Evolutionary conservation across 1,140 invertebrate species (phyloP), one percentile per base, ranked within the genome.

Genomic region (Nymphalis io): DNA sequence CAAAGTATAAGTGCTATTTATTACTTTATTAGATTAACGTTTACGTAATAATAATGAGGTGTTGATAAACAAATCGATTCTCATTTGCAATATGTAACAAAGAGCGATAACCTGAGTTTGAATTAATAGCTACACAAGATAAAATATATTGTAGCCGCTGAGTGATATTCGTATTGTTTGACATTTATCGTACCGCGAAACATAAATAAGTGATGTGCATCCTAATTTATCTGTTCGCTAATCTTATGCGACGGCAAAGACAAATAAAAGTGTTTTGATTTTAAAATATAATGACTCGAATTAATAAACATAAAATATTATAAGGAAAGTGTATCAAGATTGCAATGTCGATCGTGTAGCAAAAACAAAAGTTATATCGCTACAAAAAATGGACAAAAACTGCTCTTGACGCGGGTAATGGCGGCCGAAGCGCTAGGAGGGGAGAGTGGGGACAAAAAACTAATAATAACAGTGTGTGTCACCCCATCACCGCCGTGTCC

Each of bases 381-480:
- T 61, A 81, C 74, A 85, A 83, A 85, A 88, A 83, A 79, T 70
- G 60, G 64, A 86, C 79, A 88, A 88, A 87, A 90, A 85, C 74
- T 84, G 80, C 68, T 77, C 76, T 76, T 83, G 81, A 80, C 78
- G 79, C 81, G 78, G 76, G 75, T 80, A 85, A 89, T 89, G 87
- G 87, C 85, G 81, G 82, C 82, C 72, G 76, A 68, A 57, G 70
- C 60, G 68, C 63, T 66, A 64, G 76, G 75, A 75, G 75, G 79
- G 82, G 79, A 78, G 80, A 84, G 85, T 81, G 84, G 86, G 86
- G 81, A 84, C 82, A 87, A 89, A 89, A 90, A 90, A 91, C 89
- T 91, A 91, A 91, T 90, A 91, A 91, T 91, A 91, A 88, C 89
- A 83, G 79, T 70, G 83, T 84, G 83, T 87, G 85, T 88, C 86